Base-by-base conservation (phyloP, 2,888 invertebrate species). In the Eupithecia insigniata region DNA sequence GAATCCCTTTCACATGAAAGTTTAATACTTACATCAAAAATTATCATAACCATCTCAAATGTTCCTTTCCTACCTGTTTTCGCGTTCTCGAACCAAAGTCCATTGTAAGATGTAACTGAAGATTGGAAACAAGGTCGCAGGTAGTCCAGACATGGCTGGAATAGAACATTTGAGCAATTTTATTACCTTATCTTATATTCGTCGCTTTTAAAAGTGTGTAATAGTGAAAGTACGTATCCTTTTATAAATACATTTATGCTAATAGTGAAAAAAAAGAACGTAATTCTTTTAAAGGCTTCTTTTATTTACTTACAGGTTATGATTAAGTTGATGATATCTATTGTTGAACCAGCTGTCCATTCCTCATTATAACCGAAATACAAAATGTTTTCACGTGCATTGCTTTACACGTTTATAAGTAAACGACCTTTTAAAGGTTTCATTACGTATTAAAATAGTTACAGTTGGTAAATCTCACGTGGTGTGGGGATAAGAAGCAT, bases 31-130 rank as follows among this genome's bases (percentile, higher is more conserved):
- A 26, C 61, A 71, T 65, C 69, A 72, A 77, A 77, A 79, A 12
- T 5, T 55, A 26, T 76, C 75, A 79, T 77, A 76, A 73, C 71
- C 75, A 79, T 75, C 81, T 82, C 74, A 75, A 70, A 75, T 67
- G 26, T 55, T 55, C 55, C 55, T 55, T 78, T 77, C 69, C 73
- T 78, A 73, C 71, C 79, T 69, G 71, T 71, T 76, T 69, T 69
- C 32, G 72, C 74, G 75, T 79, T 83, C 83, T 84, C 76, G 80
- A 83, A 82, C 83, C 80, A 79, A 86, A 81, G 79, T 73, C 85
- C 81, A 87, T 90, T 91, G 90, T 90, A 85, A 82, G 80, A 82
- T 82, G 87, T 83, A 86, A 87, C 85, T 83, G 82, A 87, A 87
- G 85, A 86, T 85, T 80, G 79, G 81, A 77, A 72, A 79, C 85